Conservation (phyloP, 37 sponge, comb jelly and placozoan species). For the Aplysina aerophoba region DNA sequence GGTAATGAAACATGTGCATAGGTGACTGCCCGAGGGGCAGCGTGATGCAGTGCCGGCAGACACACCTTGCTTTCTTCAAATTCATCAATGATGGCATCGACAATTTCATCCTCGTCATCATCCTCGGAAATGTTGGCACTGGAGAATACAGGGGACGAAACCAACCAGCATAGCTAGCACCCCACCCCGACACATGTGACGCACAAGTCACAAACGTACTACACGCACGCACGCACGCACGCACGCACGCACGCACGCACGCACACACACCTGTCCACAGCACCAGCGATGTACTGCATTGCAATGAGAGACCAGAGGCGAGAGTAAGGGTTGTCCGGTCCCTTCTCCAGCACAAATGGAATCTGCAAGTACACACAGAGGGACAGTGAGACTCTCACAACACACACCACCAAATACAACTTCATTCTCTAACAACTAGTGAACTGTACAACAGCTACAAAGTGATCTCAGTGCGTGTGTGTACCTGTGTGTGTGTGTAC, state of each 20-base stretch:
- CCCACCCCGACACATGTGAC: no score
- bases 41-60: neutral
- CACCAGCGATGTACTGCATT: neutral
- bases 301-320: neutral
- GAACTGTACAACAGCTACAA: no score
- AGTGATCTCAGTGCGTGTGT: no score
- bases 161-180: no score
- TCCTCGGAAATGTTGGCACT: neutral
- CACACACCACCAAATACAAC: no score
- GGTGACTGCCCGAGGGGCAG: no score
- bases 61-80: neutral
- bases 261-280: neutral
- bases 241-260: neutral
- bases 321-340: slow-evolving; percentile 11
- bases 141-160: no score
- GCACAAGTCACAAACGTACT: no score
- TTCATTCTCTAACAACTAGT: no score
- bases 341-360: slow-evolving; percentile 1
- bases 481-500: no score
- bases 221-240: neutral
- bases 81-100: neutral
- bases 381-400: no score
- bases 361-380: neutral
- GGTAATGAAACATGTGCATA: no score
- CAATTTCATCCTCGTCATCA: neutral